A percentile compares a stretch with the other conserved stretches of the same genome.
Evolutionary conservation across 2,797 vertebrate genomes (phyloP).

Genomic region (Merluccius polli): DNA sequence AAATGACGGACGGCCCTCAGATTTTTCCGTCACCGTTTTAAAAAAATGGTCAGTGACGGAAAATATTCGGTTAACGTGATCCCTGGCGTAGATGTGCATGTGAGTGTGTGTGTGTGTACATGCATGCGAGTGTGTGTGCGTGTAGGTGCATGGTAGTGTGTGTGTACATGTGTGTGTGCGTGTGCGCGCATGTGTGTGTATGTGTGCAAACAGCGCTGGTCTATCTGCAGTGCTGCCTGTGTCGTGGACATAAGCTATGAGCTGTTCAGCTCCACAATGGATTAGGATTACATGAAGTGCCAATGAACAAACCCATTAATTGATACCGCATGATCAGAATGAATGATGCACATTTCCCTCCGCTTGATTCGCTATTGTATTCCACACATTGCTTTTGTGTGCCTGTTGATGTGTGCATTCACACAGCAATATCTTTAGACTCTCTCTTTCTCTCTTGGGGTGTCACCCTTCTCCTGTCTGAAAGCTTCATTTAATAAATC

Average conservation of each 20-base stretch:
- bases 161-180: not conserved
- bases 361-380: not conserved
- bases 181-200: not conserved
- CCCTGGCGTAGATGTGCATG: too few species aligned
- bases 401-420: not conserved
- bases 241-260: too few species aligned
- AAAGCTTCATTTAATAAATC: conserved; percentile 59
- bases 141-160: not conserved
- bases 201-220: too few species aligned
- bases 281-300: not conserved
- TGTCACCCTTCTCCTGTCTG: conserved; percentile 42
- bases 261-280: too few species aligned
- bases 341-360: not conserved
- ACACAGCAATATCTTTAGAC: conserved; percentile 26
- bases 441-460: conserved; percentile 50
- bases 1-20: too few species aligned
- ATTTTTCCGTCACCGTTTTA: too few species aligned
- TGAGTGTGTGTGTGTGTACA: conserved; percentile 14
- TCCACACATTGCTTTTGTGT: not conserved
- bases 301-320: not conserved
- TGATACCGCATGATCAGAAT: not conserved
- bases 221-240: too few species aligned
- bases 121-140: not conserved
- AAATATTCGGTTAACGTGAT: too few species aligned
- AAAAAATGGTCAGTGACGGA: too few species aligned